phyloP scores from a whole-genome alignment of 2,797 vertebrate genomes.

The Microctenopoma stevenorrisi region DNA sequence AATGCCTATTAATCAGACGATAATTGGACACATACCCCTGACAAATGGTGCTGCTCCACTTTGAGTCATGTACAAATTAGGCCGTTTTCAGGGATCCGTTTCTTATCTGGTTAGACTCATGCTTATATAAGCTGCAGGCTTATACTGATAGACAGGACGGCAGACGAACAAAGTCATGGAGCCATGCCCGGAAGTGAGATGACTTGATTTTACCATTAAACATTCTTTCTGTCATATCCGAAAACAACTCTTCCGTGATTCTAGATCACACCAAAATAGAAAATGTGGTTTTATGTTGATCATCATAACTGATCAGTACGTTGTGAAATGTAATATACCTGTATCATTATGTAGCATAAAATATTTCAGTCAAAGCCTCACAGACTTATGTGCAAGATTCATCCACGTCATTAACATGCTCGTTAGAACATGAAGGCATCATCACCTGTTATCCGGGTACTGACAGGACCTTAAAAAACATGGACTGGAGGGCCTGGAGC shows the following conservation, averaged over 20 bases:
- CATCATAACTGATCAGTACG: too few relatives aligned
- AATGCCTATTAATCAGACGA: slow-evolving; percentile 81
- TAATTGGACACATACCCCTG: slow-evolving; percentile 82
- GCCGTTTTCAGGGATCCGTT: slow-evolving; percentile 74
- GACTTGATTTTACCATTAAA: slow-evolving; percentile 7
- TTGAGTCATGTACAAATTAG: slow-evolving; percentile 80
- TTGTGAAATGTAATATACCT: too few relatives aligned
- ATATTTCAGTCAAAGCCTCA: too few relatives aligned
- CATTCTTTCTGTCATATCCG: slow-evolving; percentile 3
- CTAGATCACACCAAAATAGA: background rate
- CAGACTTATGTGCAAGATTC: too few relatives aligned
- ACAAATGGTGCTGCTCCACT: slow-evolving; percentile 79
- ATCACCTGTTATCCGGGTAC: too few relatives aligned
- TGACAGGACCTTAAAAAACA: too few relatives aligned
- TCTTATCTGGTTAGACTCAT: slow-evolving; percentile 73
- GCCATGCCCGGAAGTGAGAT: slow-evolving; percentile 26
- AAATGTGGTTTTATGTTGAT: background rate
- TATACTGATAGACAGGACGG: slow-evolving; percentile 42
- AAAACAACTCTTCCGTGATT: background rate
- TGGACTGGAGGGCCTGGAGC: too few relatives aligned
- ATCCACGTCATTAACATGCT: too few relatives aligned
- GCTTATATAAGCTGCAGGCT: slow-evolving; percentile 62
- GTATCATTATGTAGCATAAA: too few relatives aligned
- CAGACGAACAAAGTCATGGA: slow-evolving; percentile 15
- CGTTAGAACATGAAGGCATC: too few relatives aligned